These are phyloP conservation scores for Oreortyx pictus DNA, from an alignment of 2,797 vertebrate genomes.

Conservation along the genomic window DNA sequence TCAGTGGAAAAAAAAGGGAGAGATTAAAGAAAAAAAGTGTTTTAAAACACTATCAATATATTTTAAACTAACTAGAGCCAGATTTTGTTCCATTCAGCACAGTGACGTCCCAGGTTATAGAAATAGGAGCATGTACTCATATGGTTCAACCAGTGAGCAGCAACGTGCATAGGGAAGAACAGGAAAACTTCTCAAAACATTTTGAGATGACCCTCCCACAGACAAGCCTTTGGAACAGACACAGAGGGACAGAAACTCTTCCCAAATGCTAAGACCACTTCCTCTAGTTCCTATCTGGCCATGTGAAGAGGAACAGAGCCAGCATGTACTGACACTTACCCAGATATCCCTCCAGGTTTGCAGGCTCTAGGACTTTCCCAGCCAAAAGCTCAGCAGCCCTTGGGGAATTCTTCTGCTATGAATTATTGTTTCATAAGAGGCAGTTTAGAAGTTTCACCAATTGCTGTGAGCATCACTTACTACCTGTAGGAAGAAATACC, in stretches of 20 bases:
- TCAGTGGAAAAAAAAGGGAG: not conserved
- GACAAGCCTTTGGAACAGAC: not conserved
- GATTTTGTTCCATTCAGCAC: not conserved
- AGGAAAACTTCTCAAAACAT: not conserved
- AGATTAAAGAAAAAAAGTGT: not conserved
- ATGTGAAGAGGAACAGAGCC: not conserved
- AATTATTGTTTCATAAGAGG: not conserved
- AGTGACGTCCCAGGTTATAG: not conserved
- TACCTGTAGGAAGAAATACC: not conserved
- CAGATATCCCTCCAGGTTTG: not conserved
- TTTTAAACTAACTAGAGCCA: not conserved
- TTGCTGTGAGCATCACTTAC: not conserved
- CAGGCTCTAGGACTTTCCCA: not conserved
- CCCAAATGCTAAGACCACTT: not conserved
- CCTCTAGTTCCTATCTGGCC: not conserved
- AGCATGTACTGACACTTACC: not conserved
- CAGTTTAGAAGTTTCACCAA: conserved; percentile 1
- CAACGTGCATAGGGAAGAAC: not conserved
- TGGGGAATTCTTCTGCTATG: not conserved
- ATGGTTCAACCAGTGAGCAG: not conserved
- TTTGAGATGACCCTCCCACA: not conserved
- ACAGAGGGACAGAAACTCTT: not conserved
- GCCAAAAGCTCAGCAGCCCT: not conserved
- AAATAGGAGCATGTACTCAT: not conserved
- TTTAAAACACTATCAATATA: not conserved